Evolutionary conservation across 2,888 invertebrate genomes (phyloP).

Genomic region (Rutpela maculata): DNA sequence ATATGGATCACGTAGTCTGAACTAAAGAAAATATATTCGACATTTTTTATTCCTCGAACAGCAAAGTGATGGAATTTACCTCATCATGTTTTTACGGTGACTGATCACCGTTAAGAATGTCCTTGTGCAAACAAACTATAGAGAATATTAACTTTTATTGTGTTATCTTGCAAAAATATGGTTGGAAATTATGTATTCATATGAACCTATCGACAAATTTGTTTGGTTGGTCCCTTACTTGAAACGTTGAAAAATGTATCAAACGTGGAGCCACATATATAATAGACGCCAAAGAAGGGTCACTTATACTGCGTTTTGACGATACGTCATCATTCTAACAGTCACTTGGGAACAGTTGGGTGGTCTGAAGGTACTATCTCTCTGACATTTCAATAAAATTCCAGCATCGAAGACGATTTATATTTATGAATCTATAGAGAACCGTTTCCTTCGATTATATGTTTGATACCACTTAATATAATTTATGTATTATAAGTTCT

Average conservation of each 20-base stretch:
- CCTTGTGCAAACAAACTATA: too few relatives aligned
- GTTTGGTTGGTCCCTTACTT: not conserved
- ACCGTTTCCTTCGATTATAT: not conserved
- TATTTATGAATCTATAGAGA: conserved; percentile 51
- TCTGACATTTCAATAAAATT: conserved; percentile 51
- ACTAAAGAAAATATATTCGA: too few relatives aligned
- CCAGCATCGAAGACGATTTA: conserved; percentile 43
- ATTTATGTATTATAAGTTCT: not conserved
- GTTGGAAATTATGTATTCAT: not conserved
- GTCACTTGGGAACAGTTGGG: conserved; percentile 17
- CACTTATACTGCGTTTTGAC: conserved; percentile 18
- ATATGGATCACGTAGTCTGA: too few relatives aligned
- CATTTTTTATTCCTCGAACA: too few relatives aligned
- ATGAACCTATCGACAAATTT: not conserved
- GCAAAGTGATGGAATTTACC: too few relatives aligned
- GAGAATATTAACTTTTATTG: not conserved
- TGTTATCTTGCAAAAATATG: not conserved
- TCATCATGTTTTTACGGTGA: too few relatives aligned
- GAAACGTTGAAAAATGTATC: conserved; percentile 20
- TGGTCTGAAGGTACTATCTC: conserved; percentile 24
- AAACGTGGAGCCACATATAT: not conserved
- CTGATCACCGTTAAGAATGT: too few relatives aligned
- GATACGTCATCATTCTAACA: conserved; percentile 28
- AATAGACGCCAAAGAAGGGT: conserved; percentile 11
- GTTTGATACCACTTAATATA: not conserved